Conservation (phyloP, 2,113 vertebrate genomes). For the Clarias macrocephalus region DNA sequence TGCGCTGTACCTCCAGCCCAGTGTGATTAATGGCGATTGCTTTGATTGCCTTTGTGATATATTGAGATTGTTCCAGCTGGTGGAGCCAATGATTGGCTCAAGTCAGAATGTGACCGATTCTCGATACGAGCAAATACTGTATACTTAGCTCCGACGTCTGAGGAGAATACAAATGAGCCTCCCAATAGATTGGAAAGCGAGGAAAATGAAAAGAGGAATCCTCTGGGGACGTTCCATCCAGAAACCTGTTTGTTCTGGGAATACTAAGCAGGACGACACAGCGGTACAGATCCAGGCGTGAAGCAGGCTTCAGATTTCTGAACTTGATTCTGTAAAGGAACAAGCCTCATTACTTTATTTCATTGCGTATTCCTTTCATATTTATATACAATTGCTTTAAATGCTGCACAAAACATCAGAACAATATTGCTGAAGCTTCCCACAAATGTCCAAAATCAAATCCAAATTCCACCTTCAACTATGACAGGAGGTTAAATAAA, state of each 20-base stretch:
- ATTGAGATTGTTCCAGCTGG: conserved; percentile 23
- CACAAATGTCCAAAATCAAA: not conserved
- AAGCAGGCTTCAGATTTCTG: not conserved
- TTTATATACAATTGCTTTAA: not conserved
- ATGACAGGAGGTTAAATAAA: not conserved
- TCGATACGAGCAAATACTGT: conserved; percentile 7
- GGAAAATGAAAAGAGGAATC: conserved; percentile 3
- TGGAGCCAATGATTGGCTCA: conserved; percentile 15
- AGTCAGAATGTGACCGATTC: conserved; percentile 20
- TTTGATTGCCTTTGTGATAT: conserved; percentile 45
- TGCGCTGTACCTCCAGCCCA: not conserved
- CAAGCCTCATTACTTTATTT: not conserved
- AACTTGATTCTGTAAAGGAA: too few species aligned
- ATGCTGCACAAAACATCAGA: not conserved
- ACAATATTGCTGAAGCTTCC: not conserved
- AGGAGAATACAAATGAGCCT: conserved; percentile 41
- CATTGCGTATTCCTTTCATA: not conserved
- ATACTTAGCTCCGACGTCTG: conserved; percentile 19
- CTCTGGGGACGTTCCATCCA: conserved; percentile 7
- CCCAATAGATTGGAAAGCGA: not conserved
- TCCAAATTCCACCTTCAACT: not conserved
- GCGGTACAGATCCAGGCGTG: not conserved
- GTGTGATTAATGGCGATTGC: conserved; percentile 27
- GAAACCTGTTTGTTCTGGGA: conserved; percentile 11
- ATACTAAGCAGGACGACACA: not conserved